A percentile compares a stretch with the other conserved stretches of the same genome.
Evolutionary conservation across 2,797 vertebrate genomes (phyloP).

Genomic region (Podarcis lilfordi): DNA sequence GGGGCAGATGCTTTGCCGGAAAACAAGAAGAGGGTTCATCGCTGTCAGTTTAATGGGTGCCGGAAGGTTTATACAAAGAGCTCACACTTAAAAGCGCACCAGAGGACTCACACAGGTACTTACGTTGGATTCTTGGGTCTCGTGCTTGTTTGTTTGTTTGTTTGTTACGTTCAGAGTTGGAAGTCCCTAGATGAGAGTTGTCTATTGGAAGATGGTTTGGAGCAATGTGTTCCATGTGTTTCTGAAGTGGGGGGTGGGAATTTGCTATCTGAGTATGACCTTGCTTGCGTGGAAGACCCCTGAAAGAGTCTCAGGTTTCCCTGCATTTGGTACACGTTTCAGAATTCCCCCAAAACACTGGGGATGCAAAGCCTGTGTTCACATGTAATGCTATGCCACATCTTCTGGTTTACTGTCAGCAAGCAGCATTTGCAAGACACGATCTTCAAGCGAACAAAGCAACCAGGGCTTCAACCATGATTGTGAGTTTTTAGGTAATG

Average conservation of each 20-base stretch:
- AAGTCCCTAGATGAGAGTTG: slow-evolving; percentile 40
- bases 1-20: slow-evolving; percentile 87
- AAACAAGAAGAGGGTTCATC: slow-evolving; percentile 99
- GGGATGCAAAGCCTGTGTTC: background rate
- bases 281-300: background rate
- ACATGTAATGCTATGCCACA: background rate
- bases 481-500: too few relatives aligned
- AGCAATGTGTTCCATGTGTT: slow-evolving; percentile 2
- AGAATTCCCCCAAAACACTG: background rate
- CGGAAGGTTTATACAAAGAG: slow-evolving; percentile 99
- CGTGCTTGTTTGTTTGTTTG: slow-evolving; percentile 42
- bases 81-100: slow-evolving; percentile 98
- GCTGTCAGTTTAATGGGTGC: slow-evolving; percentile 98
- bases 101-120: slow-evolving; percentile 99
- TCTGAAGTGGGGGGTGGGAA: slow-evolving; percentile 1
- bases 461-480: background rate
- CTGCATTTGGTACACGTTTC: background rate
- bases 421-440: background rate
- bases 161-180: slow-evolving; percentile 25
- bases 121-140: slow-evolving; percentile 68
- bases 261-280: slow-evolving; percentile 2
- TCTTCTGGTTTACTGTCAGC: background rate
- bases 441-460: background rate
- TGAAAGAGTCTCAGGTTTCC: background rate
- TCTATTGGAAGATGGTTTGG: slow-evolving; percentile 37